These are phyloP conservation scores for Drosophila melanosoma DNA, from an alignment of 2,888 invertebrate species.

Conservation along the genomic window DNA sequence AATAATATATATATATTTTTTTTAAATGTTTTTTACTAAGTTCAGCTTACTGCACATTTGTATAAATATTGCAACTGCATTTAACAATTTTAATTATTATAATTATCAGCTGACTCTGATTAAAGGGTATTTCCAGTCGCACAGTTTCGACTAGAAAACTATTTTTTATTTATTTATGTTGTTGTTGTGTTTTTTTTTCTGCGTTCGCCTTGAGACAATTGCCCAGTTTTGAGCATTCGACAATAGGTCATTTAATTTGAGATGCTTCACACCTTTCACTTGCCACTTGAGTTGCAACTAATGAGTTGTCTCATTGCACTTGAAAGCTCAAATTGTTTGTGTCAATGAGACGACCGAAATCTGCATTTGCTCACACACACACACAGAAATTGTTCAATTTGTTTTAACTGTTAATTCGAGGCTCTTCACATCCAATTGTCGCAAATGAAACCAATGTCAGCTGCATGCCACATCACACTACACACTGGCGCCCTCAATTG, in stretches of 20 bases:
- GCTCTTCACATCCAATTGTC: constrained; percentile 14
- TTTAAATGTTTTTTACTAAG: not conserved
- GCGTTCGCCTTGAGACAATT: constrained; percentile 15
- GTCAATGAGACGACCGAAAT: constrained; percentile 2
- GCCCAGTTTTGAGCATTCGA: constrained; percentile 5
- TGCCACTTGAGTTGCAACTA: constrained; percentile 43
- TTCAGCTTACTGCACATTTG: not conserved
- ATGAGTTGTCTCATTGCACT: constrained; percentile 58
- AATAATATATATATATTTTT: not conserved
- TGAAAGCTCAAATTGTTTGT: constrained; percentile 9
- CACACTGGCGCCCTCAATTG: constrained; percentile 60
- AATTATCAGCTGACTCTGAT: not conserved
- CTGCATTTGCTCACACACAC: constrained; percentile 37
- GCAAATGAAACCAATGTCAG: constrained; percentile 76
- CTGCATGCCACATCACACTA: constrained; percentile 2
- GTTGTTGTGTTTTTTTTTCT: not conserved
- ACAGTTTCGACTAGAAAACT: not conserved
- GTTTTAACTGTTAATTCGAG: constrained; percentile 67
- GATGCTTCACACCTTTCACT: constrained; percentile 53
- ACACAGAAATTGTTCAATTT: constrained; percentile 55
- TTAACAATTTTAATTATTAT: not conserved
- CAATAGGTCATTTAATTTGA: constrained; percentile 39
- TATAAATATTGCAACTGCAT: not conserved
- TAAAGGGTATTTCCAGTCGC: not conserved
- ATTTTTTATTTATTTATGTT: not conserved